Evolutionary conservation across 1,140 invertebrate genomes (phyloP).

Genomic region (Brachionus asplanchnoidis): DNA sequence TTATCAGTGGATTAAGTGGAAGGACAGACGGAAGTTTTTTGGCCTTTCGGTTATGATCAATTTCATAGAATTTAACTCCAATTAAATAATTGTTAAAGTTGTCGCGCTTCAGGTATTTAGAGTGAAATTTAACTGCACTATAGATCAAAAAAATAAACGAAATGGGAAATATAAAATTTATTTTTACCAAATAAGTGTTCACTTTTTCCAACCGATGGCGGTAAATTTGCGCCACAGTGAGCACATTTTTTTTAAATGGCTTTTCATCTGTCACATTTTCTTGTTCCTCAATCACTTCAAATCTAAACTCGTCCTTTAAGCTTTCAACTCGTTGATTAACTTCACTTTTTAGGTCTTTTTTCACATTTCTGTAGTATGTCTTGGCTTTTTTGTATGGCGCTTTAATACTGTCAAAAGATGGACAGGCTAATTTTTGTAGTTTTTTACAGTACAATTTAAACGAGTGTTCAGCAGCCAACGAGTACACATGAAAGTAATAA

Average conservation of each 20-base stretch:
- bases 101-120: neutral
- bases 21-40: neutral
- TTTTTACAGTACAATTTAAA: neutral
- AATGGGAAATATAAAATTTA: slow-evolving; percentile 13
- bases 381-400: neutral
- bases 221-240: neutral
- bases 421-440: neutral
- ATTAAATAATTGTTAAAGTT: slow-evolving; percentile 1
- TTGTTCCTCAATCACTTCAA: neutral
- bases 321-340: neutral
- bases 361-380: neutral
- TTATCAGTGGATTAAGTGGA: neutral
- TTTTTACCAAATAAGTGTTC: neutral
- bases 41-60: neutral
- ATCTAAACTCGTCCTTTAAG: neutral
- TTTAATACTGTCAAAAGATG: neutral
- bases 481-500: neutral
- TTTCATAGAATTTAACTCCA: slow-evolving; percentile 3
- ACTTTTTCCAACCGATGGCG: neutral
- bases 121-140: neutral
- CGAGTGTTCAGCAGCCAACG: neutral
- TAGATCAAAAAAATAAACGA: neutral
- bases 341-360: neutral
- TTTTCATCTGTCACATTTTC: neutral
- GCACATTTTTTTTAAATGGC: neutral